Percentiles rank a stretch among this genome's conserved stretches.
Conservation (phyloP, 2,888 invertebrate species). For the Buathra laborator region DNA sequence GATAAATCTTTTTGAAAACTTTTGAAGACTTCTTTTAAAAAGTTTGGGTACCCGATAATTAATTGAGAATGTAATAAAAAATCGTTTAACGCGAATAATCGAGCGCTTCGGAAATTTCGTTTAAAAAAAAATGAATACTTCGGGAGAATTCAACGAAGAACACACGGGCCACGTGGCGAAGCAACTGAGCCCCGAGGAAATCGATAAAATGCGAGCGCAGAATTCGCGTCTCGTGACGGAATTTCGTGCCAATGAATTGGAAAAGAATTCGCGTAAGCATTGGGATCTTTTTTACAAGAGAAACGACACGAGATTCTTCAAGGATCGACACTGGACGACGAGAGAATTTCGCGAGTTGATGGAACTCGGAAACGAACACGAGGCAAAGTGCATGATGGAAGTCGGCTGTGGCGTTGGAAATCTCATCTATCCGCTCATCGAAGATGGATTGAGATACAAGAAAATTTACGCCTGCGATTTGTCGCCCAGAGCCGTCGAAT, state of each 20-base stretch:
- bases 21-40: too few relatives aligned
- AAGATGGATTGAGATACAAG: constrained; percentile 89
- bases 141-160: constrained; percentile 37
- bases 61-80: not conserved
- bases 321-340: constrained; percentile 98
- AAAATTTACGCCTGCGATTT: constrained; percentile 95
- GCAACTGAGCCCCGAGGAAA: constrained; percentile 88
- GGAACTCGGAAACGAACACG: constrained; percentile 86
- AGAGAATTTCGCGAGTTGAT: constrained; percentile 96
- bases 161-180: constrained; percentile 85
- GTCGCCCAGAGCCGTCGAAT: constrained; percentile 95
- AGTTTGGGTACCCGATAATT: not conserved
- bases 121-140: constrained; percentile 70
- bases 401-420: constrained; percentile 99
- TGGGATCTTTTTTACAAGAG: constrained; percentile 99
- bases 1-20: not conserved
- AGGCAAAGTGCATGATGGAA: constrained; percentile 88
- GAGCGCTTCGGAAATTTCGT: not conserved
- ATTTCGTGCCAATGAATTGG: constrained; percentile 92
- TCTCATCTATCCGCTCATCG: constrained; percentile 95
- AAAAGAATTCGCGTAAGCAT: constrained; percentile 93
- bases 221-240: constrained; percentile 90
- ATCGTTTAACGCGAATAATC: not conserved
- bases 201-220: constrained; percentile 88
- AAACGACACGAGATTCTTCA: constrained; percentile 97